These are phyloP conservation scores for Chaetodon trifascialis DNA, from an alignment of 2,113 vertebrate genomes.

Conservation along the genomic window DNA sequence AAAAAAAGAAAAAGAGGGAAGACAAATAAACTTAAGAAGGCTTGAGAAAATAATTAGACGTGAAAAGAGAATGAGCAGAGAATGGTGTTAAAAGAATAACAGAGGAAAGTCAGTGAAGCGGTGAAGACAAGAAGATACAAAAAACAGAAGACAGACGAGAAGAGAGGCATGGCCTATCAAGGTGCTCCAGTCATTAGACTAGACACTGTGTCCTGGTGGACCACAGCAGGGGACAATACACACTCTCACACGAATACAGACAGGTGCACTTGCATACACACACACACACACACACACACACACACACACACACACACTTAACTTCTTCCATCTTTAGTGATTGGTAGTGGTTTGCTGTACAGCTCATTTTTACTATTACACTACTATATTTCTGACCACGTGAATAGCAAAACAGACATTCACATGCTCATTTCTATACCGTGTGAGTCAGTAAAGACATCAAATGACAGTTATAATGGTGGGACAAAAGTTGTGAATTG, in stretches of 20 bases:
- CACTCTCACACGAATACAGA: slow-evolving; percentile 61
- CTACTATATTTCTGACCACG: not conserved
- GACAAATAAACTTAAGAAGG: not conserved
- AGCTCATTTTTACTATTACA: not conserved
- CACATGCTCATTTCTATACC: not conserved
- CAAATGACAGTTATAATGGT: not conserved
- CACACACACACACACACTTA: slow-evolving; percentile 15
- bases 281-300: slow-evolving; percentile 17
- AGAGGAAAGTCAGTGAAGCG: not conserved
- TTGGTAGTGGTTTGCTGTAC: slow-evolving; percentile 14
- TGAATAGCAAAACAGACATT: not conserved
- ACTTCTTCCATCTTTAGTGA: slow-evolving; percentile 19
- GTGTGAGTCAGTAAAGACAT: not conserved
- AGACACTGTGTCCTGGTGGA: slow-evolving; percentile 56
- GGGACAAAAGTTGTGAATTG: too few relatives aligned
- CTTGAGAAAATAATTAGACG: not conserved
- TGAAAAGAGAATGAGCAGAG: not conserved
- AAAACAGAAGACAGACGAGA: not conserved
- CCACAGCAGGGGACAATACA: slow-evolving; percentile 71
- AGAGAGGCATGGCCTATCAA: slow-evolving; percentile 50
- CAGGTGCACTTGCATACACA: slow-evolving; percentile 16
- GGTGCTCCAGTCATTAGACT: slow-evolving; percentile 68
- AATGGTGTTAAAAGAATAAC: not conserved
- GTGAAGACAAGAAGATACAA: not conserved
- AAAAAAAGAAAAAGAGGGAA: not conserved